Evolutionary conservation across 2,797 vertebrate genomes (phyloP).

Genomic region (Lepus oiostolus): DNA sequence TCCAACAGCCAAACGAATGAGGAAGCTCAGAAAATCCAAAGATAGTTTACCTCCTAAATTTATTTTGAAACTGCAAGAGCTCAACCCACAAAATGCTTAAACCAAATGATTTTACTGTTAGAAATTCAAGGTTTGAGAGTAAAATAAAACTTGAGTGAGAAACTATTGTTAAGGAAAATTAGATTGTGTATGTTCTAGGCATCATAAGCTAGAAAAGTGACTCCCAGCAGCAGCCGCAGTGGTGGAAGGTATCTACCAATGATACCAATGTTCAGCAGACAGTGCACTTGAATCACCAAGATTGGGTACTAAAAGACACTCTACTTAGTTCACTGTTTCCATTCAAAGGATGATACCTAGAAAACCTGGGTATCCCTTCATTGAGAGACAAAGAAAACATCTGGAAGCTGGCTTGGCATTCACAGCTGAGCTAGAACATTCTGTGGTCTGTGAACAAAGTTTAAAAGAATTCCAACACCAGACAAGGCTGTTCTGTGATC

Average conservation of each 20-base stretch:
- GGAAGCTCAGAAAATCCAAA: not conserved
- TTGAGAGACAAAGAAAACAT: not conserved
- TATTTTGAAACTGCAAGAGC: constrained; percentile 50
- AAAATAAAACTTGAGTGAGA: constrained; percentile 30
- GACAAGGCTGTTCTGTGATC: not conserved
- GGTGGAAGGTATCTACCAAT: not conserved
- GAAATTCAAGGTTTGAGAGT: constrained; percentile 35
- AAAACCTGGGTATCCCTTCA: not conserved
- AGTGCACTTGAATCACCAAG: not conserved
- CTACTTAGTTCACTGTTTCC: constrained; percentile 23
- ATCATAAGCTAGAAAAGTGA: not conserved
- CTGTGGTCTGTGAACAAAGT: not conserved
- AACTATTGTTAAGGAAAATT: not conserved
- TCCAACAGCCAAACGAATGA: constrained; percentile 2
- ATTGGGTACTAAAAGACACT: constrained; percentile 43
- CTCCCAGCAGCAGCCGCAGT: not conserved
- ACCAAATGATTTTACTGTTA: constrained; percentile 34
- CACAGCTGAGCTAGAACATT: not conserved
- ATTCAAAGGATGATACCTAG: not conserved
- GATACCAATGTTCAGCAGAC: not conserved
- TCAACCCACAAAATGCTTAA: constrained; percentile 10
- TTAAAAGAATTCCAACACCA: not conserved
- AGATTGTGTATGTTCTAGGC: not conserved
- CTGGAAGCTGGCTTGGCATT: not conserved
- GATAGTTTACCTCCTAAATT: constrained; percentile 31